Evolutionary conservation across 1,140 invertebrate species (phyloP).

Genomic region (Drosophila neocordata): DNA sequence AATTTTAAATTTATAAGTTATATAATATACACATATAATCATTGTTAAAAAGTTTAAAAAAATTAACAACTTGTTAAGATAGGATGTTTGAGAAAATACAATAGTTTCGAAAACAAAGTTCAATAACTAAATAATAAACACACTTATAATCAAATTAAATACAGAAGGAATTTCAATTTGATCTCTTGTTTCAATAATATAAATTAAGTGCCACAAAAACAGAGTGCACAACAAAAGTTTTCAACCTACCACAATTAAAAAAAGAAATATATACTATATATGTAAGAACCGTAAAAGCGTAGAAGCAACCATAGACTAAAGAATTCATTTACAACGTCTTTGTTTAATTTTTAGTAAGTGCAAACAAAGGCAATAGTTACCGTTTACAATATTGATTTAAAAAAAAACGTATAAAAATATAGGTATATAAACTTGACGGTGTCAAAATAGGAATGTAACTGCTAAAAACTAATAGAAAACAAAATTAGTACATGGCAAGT

Average conservation of each 20-base stretch:
- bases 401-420: slow-evolving; percentile 60
- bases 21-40: slow-evolving; percentile 23
- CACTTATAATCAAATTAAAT: slow-evolving; percentile 70
- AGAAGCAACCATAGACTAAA: too few species aligned
- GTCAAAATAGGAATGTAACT: neutral
- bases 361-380: slow-evolving; percentile 8
- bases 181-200: slow-evolving; percentile 34
- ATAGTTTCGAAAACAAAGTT: slow-evolving; percentile 7
- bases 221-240: slow-evolving; percentile 57
- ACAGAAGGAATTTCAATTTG: slow-evolving; percentile 64
- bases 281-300: slow-evolving; percentile 22
- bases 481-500: neutral
- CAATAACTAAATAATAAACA: slow-evolving; percentile 41
- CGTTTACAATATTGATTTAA: slow-evolving; percentile 16
- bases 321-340: neutral
- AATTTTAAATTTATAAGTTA: neutral
- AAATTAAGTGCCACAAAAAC: slow-evolving; percentile 61
- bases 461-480: too few species aligned
- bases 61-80: slow-evolving; percentile 58
- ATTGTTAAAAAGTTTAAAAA: slow-evolving; percentile 53
- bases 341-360: slow-evolving; percentile 6
- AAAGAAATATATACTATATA: slow-evolving; percentile 26
- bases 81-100: slow-evolving; percentile 39
- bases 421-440: slow-evolving; percentile 32
- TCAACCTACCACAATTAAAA: slow-evolving; percentile 55